Evolutionary conservation across 2,797 vertebrate genomes (phyloP), one percentile per base, ranked within the genome.

Genomic region (Pipistrellus nathusii): DNA sequence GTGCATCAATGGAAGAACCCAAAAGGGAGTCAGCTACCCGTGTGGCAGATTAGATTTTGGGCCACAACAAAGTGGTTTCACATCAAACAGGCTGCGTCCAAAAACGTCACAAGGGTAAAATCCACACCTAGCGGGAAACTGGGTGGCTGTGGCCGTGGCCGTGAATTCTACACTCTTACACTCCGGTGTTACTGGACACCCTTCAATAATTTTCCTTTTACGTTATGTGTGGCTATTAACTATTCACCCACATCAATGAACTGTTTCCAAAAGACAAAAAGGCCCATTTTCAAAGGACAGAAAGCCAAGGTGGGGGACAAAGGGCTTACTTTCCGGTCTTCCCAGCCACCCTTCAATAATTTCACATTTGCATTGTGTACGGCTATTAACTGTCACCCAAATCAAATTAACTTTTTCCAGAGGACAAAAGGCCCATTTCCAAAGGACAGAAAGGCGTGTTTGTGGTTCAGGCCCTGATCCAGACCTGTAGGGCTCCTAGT

Each of bases 1-100:
- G 25, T 3, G 38, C 15, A 27, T 94, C 18, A 38, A 46, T 66
- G 51, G 8, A 66, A 66, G 66, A 30, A 84, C 38, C 2, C 10
- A 11, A 53, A 68, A 75, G 20, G 46, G 46, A 48, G 11, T 48
- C 46, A 48, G 46, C 46, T 48, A 46, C 12, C 44, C 10, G 10
- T 46, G 44, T 46, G 30, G 55, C 27, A 41, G 14, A 35, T 15
- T 86, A 35, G 46, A 48, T 75, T 86, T 84, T 53, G 53, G 85
- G 86, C 83, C 89, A 82, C 53, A 66, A 57, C 12, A 66, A 64
- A 84, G 66, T 75, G 86, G 38, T 46, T 82, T 94, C 88, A 30
- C 48, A 66, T 21, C 64, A 57, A 64, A 71, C 3, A 9, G 68
- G 20, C 51, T n/a, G 53, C 13, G n/a, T 27, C 3, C n/a, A 62